Evolutionary conservation across 2,888 invertebrate species (phyloP).

Genomic region (Aporophyla lueneburgensis): DNA sequence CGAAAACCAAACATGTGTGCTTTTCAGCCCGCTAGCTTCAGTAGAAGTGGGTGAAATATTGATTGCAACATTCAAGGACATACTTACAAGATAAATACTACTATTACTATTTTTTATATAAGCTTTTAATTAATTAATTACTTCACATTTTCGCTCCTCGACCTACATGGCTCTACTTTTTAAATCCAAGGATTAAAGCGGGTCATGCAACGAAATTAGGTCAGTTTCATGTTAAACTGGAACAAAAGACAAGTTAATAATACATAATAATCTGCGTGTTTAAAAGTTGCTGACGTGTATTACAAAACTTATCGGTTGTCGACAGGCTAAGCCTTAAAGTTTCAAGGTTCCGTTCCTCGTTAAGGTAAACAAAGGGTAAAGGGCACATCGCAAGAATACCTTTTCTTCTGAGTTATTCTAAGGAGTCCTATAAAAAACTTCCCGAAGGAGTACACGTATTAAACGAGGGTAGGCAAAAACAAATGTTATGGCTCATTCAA

Average conservation of each 20-base stretch:
- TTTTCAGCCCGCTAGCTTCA: too few species aligned
- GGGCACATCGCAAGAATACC: not conserved
- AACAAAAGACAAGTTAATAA: constrained; percentile 13
- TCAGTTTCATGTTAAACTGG: constrained; percentile 27
- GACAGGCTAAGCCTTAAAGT: constrained; percentile 5
- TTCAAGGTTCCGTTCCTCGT: not conserved
- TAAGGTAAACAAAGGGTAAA: not conserved
- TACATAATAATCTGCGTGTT: constrained; percentile 7
- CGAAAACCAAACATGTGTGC: too few species aligned
- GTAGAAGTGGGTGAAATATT: too few species aligned
- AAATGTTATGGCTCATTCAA: not conserved
- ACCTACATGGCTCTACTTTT: not conserved
- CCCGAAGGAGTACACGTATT: not conserved
- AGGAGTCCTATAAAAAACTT: not conserved
- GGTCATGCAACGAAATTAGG: constrained; percentile 32
- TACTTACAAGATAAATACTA: too few species aligned
- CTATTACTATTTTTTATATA: too few species aligned
- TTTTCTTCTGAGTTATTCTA: not conserved
- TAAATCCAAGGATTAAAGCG: not conserved
- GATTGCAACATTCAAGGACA: too few species aligned
- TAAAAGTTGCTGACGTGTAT: constrained; percentile 15
- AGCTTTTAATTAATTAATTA: too few species aligned
- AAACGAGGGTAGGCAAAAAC: not conserved
- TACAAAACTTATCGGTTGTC: constrained; percentile 16
- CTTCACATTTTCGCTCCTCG: not conserved